These are phyloP conservation scores for Eumacrocentrus americanus DNA, from an alignment of 2,888 invertebrate genomes.

Conservation along the genomic window DNA sequence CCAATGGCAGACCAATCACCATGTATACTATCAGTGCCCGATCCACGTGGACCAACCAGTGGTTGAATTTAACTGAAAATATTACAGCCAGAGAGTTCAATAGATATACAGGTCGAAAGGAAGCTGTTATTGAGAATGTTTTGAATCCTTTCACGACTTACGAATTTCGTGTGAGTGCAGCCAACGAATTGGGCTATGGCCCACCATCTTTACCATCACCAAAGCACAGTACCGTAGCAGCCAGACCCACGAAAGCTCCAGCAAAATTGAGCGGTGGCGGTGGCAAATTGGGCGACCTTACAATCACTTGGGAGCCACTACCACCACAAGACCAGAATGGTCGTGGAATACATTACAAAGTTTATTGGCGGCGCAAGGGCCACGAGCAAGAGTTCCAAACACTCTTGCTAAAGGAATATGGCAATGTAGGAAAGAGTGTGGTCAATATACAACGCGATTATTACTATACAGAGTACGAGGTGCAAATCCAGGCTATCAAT, in stretches of 20 bases:
- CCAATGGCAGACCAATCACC: conserved; percentile 80
- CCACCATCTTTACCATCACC: conserved; percentile 84
- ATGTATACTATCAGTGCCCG: conserved; percentile 82
- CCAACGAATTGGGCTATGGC: conserved; percentile 84
- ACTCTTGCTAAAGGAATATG: conserved; percentile 71
- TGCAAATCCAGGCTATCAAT: conserved; percentile 84
- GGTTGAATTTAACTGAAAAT: conserved; percentile 74
- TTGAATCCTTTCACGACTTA: conserved; percentile 89
- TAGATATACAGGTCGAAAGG: conserved; percentile 78
- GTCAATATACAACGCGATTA: conserved; percentile 75
- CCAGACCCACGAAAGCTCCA: conserved; percentile 79
- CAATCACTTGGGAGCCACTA: conserved; percentile 87
- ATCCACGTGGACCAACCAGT: conserved; percentile 85
- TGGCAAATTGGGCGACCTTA: conserved; percentile 93
- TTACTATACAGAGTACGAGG: conserved; percentile 84
- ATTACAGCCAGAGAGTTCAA: conserved; percentile 73
- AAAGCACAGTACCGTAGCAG: conserved; percentile 82
- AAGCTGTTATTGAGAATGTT: conserved; percentile 72
- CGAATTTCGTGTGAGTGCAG: conserved; percentile 88
- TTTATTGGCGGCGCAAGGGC: conserved; percentile 82
- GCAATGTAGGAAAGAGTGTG: conserved; percentile 80
- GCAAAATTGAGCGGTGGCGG: conserved; percentile 88
- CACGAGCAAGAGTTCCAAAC: conserved; percentile 79
- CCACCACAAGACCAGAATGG: conserved; percentile 83
- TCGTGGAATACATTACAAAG: conserved; percentile 86